These are phyloP conservation scores for Australoheros scitulus DNA, from an alignment of 2,113 vertebrate genomes.

Conservation along the genomic window DNA sequence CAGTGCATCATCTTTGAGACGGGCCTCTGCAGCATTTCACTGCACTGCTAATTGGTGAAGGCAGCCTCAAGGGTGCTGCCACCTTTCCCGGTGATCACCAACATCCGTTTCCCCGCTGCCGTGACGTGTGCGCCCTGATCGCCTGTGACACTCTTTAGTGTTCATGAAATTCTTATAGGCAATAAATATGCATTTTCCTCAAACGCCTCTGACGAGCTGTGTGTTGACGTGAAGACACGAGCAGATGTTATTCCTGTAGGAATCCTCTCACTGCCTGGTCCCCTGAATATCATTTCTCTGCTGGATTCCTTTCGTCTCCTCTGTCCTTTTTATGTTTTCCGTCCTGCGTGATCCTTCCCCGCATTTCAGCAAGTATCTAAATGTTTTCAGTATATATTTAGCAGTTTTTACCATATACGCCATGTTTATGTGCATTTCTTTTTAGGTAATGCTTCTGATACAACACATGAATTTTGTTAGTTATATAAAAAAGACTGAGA, in stretches of 20 bases:
- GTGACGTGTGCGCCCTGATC: slow-evolving; percentile 61
- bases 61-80: slow-evolving; percentile 65
- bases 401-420: background rate
- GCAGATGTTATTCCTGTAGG: slow-evolving; percentile 79
- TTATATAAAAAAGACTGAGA: background rate
- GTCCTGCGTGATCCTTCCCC: background rate
- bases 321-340: background rate
- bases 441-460: background rate
- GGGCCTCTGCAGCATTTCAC: slow-evolving; percentile 34
- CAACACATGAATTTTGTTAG: background rate
- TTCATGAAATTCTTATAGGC: slow-evolving; percentile 78
- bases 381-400: background rate
- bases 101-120: slow-evolving; percentile 65
- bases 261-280: slow-evolving; percentile 30
- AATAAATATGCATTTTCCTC: slow-evolving; percentile 79
- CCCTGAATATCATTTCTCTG: slow-evolving; percentile 62
- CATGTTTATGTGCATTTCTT: background rate
- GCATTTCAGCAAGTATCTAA: background rate
- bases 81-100: slow-evolving; percentile 60
- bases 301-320: background rate
- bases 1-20: slow-evolving; percentile 46
- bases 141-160: slow-evolving; percentile 75
- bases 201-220: slow-evolving; percentile 54
- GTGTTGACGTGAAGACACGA: slow-evolving; percentile 58
- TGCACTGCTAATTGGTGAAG: slow-evolving; percentile 56